Base-by-base conservation (phyloP, 2,888 invertebrate genomes). In the Ormyrus nitidulus region DNA sequence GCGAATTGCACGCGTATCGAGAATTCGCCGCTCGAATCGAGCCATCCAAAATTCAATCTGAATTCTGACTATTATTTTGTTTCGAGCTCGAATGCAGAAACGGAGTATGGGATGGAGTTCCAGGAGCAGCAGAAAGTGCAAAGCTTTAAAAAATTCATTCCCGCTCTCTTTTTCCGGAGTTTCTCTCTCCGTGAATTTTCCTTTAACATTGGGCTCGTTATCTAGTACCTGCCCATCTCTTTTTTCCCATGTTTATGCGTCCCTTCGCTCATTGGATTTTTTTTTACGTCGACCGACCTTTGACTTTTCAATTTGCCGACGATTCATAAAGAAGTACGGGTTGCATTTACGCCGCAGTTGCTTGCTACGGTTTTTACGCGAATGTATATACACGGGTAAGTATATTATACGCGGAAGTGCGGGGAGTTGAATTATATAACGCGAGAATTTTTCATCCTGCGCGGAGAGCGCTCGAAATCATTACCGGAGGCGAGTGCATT, bases 141-240 rank as follows among this genome's bases (percentile, higher is more conserved):
- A 75, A 61, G 61, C 59, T 48, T 66, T 84, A 79, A 82, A 84
- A 83, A 81, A 81, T 84, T 80, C 80, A 83, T 80, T 80, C 62
- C 79, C 81, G 4, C 13, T 53, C 44, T 8, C 46, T 11, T 56
- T 69, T 44, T 58, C n/a, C 10, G 34, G 49, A 5, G 2, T 19
- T 44, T 49, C 44, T 53, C 53, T 13, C 54, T 0, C 54, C 19
- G 9, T 19, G 58, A 58, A 49, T 58, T 70, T 69, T 58, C 49
- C 54, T 7, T 77, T 68, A 34, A 44, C 46, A 48, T 64, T 62
- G 9, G 13, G 13, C 66, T 66, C 48, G 64, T 64, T 58, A 74
- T 13, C 54, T 64, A 64, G 48, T 64, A 61, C 53, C 11, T 73
- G 11, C 46, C 2, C 62, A 44, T 0, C 34, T 34, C 34, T 34